Percentiles rank a stretch among this genome's conserved stretches.
phyloP scores from a whole-genome alignment of 2,113 vertebrate species.

The Ammodytes marinus region DNA sequence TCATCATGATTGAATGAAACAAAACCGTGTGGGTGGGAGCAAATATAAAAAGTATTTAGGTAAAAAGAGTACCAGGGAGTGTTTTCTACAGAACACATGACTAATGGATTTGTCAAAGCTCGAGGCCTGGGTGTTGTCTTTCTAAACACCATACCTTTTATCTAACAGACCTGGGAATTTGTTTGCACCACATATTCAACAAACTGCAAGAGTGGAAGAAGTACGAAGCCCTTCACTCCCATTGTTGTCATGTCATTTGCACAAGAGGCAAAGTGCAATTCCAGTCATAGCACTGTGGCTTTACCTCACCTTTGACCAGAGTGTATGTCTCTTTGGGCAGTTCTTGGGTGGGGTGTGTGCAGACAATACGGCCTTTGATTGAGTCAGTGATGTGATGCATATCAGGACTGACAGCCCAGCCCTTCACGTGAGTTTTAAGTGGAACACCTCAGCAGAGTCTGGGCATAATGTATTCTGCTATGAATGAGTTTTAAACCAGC shows the following conservation, averaged over 20 bases:
- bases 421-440: neutral
- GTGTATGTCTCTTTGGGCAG: neutral
- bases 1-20: neutral
- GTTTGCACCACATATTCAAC: neutral
- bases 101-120: neutral
- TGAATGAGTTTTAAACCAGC: conserved; percentile 4
- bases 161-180: neutral
- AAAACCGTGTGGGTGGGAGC: neutral
- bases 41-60: neutral
- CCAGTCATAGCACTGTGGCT: neutral
- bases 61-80: conserved; percentile 50
- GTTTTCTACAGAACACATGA: conserved; percentile 29
- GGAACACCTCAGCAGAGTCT: conserved; percentile 38
- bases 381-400: conserved; percentile 55
- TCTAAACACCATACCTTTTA: neutral
- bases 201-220: neutral
- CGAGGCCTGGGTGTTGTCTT: conserved; percentile 28
- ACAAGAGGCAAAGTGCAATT: conserved; percentile 25
- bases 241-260: neutral
- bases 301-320: neutral
- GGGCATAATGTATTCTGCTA: neutral
- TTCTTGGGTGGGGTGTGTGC: conserved; percentile 47
- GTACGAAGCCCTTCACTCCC: neutral
- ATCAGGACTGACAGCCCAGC: too few relatives aligned
- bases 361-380: conserved; percentile 38